These are phyloP conservation scores for Cepaea nemoralis DNA, from an alignment of 1,140 invertebrate species.

Conservation along the genomic window DNA sequence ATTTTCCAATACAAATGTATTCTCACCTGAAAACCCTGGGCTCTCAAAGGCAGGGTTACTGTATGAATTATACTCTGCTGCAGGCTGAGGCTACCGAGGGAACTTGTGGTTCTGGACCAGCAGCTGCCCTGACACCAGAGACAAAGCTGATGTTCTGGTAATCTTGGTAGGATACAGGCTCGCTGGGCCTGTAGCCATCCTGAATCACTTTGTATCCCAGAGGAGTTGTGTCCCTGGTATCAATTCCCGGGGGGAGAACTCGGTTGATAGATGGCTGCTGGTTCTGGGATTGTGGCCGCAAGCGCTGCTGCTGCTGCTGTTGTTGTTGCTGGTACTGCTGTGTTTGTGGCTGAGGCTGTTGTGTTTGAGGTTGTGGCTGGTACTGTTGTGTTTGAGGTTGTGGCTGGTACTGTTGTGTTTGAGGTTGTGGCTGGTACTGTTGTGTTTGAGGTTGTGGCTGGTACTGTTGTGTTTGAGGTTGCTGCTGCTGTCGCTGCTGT, in stretches of 20 bases:
- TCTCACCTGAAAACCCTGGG: conserved; percentile 37
- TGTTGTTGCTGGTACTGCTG: conserved; percentile 16
- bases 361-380: not conserved
- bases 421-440: too few species aligned
- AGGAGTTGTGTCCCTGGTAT: not conserved
- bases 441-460: not conserved
- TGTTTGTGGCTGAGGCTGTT: conserved; percentile 23
- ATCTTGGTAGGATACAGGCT: conserved; percentile 48
- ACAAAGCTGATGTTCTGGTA: conserved; percentile 64
- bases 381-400: too few species aligned
- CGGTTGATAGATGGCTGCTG: conserved; percentile 30
- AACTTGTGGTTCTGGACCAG: conserved; percentile 41
- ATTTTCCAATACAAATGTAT: too few species aligned
- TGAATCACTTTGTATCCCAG: conserved; percentile 20
- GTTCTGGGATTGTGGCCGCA: conserved; percentile 34
- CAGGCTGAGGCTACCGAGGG: conserved; percentile 48
- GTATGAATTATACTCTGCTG: conserved; percentile 37
- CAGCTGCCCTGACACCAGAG: not conserved
- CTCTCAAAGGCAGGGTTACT: conserved; percentile 25
- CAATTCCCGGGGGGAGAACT: conserved; percentile 25
- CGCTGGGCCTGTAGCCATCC: conserved; percentile 15
- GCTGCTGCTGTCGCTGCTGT: not conserved
- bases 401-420: too few species aligned
- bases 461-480: not conserved
- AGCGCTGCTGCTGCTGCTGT: conserved; percentile 28